These are phyloP conservation scores for Sycophaga agraensis DNA, from an alignment of 1,140 invertebrate species.

Conservation along the genomic window DNA sequence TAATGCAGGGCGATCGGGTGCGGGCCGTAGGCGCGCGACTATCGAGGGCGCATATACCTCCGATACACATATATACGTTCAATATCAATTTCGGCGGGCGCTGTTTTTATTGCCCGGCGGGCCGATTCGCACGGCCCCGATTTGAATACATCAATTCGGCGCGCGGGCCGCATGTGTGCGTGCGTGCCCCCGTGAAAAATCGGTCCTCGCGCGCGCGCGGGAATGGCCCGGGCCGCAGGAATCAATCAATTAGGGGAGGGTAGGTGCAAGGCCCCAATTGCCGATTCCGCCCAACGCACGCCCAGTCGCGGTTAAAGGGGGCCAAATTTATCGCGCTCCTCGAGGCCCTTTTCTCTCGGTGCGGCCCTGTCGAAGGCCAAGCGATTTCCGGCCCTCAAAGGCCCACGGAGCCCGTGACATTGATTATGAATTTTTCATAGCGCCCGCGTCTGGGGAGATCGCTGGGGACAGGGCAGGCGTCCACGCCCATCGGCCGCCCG, in stretches of 20 bases:
- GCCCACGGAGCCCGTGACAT: slow-evolving; percentile 14
- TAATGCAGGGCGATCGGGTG: not conserved
- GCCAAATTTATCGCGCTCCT: slow-evolving; percentile 17
- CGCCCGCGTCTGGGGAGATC: too few species aligned
- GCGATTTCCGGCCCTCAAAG: too few species aligned
- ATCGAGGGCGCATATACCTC: too few species aligned
- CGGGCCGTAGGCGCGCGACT: too few species aligned
- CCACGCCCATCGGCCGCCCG: too few species aligned
- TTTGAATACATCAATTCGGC: slow-evolving; percentile 24
- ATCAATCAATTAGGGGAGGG: slow-evolving; percentile 23
- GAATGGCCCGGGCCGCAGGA: too few species aligned
- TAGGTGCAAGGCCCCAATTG: not conserved
- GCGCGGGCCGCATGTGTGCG: not conserved
- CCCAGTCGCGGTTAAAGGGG: slow-evolving; percentile 24
- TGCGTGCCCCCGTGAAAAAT: too few species aligned
- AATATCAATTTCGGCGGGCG: slow-evolving; percentile 14
- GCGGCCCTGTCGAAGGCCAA: too few species aligned
- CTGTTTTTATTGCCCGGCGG: slow-evolving; percentile 5
- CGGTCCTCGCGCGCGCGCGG: too few species aligned
- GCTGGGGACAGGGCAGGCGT: too few species aligned
- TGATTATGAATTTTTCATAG: slow-evolving; percentile 30
- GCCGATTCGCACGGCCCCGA: not conserved
- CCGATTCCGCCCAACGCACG: slow-evolving; percentile 25
- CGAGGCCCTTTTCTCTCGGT: not conserved
- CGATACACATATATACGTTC: too few species aligned